Conservation (phyloP, 2,113 vertebrate species). For the Aptenodytes patagonicus region DNA sequence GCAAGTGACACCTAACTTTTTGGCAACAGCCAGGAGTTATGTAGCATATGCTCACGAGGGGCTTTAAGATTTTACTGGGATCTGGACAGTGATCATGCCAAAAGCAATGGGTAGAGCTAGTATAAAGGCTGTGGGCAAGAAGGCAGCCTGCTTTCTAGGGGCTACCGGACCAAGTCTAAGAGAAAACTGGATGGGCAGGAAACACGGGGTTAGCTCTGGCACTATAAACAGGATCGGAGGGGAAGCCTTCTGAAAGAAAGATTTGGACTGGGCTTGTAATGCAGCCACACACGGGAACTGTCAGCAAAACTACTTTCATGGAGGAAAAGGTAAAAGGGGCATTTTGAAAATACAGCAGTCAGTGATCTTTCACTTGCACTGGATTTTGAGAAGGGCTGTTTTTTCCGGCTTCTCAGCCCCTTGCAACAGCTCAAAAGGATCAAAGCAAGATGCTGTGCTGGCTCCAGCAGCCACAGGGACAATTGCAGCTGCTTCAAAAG, state of each 20-base stretch:
- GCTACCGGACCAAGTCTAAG: neutral
- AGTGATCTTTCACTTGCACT: neutral
- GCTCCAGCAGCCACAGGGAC: neutral
- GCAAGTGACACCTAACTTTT: neutral
- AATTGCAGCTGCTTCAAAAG: neutral
- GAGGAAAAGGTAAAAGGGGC: neutral
- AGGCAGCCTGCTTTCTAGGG: neutral
- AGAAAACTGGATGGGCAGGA: neutral
- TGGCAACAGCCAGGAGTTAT: neutral
- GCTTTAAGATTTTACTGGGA: neutral
- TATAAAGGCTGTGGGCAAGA: neutral
- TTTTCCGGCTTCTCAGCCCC: neutral
- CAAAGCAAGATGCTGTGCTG: neutral
- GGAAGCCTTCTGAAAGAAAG: neutral
- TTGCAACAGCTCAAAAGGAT: neutral
- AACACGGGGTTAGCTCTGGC: neutral
- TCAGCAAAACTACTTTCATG: neutral
- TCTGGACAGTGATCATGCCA: neutral
- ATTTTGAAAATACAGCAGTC: neutral
- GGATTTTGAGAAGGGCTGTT: neutral
- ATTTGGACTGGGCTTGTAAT: neutral
- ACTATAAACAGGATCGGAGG: neutral
- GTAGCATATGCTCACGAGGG: neutral
- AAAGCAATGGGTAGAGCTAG: neutral
- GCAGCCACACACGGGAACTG: neutral